A percentile compares a stretch with the other conserved stretches of the same genome.
Evolutionary conservation across 2,113 vertebrate genomes (phyloP).

Genomic region (Passer montanus): DNA sequence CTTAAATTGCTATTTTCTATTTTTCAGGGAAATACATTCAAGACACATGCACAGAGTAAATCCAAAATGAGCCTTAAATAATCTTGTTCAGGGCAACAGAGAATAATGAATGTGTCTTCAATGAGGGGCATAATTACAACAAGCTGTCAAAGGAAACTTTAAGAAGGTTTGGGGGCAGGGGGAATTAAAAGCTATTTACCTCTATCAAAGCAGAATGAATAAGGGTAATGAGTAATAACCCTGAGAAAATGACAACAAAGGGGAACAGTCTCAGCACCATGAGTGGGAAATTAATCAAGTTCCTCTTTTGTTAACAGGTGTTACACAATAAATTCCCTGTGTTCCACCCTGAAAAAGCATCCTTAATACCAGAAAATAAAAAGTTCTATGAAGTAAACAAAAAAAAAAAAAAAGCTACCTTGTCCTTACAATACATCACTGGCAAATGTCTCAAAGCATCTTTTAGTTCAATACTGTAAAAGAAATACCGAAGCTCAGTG

Average conservation of each 20-base stretch:
- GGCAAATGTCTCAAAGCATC: not conserved
- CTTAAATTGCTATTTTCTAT: slow-evolving; percentile 1
- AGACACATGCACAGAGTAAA: slow-evolving; percentile 1
- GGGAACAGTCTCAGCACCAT: slow-evolving; percentile 51
- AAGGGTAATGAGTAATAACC: slow-evolving; percentile 71
- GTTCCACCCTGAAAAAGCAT: slow-evolving; percentile 42
- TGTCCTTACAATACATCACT: not conserved
- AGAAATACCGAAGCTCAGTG: not conserved
- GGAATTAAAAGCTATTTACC: slow-evolving; percentile 71
- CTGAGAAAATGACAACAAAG: slow-evolving; percentile 67
- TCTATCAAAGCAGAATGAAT: slow-evolving; percentile 69
- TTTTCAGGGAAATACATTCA: slow-evolving; percentile 39
- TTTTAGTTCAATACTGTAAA: not conserved
- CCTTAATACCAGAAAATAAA: not conserved
- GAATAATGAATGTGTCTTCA: slow-evolving; percentile 65
- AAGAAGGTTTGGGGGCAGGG: slow-evolving; percentile 56
- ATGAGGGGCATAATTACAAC: slow-evolving; percentile 64
- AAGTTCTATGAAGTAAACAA: slow-evolving; percentile 33
- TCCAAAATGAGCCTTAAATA: slow-evolving; percentile 61
- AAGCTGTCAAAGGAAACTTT: slow-evolving; percentile 68
- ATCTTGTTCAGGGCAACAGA: slow-evolving; percentile 63
- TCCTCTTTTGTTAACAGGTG: slow-evolving; percentile 62
- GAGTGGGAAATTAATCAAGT: slow-evolving; percentile 67
- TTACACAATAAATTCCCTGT: slow-evolving; percentile 64
- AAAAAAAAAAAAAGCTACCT: slow-evolving; percentile 3